Base-by-base conservation (phyloP, 2,113 vertebrate genomes). In the Trogon melanurus region DNA sequence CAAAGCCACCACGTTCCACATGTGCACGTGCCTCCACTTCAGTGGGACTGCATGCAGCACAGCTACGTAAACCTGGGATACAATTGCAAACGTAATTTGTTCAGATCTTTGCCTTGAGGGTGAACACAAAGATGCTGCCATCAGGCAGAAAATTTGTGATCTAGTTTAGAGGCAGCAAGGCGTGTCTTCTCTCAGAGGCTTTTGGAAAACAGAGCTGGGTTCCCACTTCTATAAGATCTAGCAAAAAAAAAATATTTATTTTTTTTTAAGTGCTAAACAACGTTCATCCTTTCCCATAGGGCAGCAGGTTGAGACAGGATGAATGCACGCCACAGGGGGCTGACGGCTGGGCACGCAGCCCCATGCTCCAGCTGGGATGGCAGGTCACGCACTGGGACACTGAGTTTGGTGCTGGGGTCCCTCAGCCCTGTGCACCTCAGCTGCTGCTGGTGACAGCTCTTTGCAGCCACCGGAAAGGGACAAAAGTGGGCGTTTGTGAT, bases 61-160 rank as follows among this genome's bases (percentile, higher is more conserved):
- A 70, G 91, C 90, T 84, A 96, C 97, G 94, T 45, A 79, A 96
- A 93, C 87, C 94, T 89, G 50, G 56, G 96, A 96, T 89, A 97
- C 97, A 41, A 41, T 41, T 41, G 96, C 97, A 98, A 98, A 97
- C 10, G 16, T 93, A 97, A 98, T 98, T 97, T 98, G 97, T 88
- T 97, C 97, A 96, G 97, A 97, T 96, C 97, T 98, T 96, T 97
- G 97, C 98, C 98, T 98, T 97, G 72, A 88, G 97, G 96, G 94
- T 95, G 91, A 97, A 88, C 92, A 92, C 82, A 51, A 79, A 98
- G 97, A 97, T 96, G 97, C 97, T 98, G 97, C 97, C 96, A 98
- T 96, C 96, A 98, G 97, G 96, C 96, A 98, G 98, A 97, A 98
- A 98, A 98, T 98, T 95, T 98, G 97, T 98, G 98, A 98, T 98